Base-by-base conservation (phyloP, 2,113 vertebrate species). In the Paedocypris sp. region DNA sequence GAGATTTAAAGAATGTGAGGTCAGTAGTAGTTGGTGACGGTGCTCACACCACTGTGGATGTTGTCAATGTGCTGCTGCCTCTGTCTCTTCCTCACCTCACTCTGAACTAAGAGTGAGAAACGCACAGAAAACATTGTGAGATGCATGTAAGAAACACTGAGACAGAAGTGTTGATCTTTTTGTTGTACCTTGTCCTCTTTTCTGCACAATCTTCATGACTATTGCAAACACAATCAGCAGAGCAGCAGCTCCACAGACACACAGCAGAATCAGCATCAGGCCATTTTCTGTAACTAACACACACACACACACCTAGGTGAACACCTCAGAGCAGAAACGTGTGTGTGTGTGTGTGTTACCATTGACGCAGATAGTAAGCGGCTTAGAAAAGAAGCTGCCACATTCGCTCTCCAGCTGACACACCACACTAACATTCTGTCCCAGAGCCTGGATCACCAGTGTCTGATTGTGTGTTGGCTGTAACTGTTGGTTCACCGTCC, bases 201-300 rank as follows among this genome's bases (percentile, higher is more conserved):
- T 73, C 33, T 80, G 48, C 47, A 74, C 71, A 15, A 59, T 36
- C 70, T 76, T 84, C 71, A 83, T 78, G 32, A 5, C 26, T 20
- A 77, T 1, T 1, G 49, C 77, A 18, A 82, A 31, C 11, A 43
- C 1, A 6, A 73, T 0, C 0, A 84, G 9, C 38, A 85, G 1
- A 10, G 2, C 50, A 36, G 80, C 5, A 10, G 82, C 77, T 3
- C 22, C 9, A 15, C 38, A 3, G 0, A 69, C 78, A 66, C 80
- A 82, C 53, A 84, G 0, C 3, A 81, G 3, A 20, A 82, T 4
- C 33, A 81, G 0, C 39, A 70, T 0, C 1, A 15, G 0, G n/a
- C n/a, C n/a, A 11, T 0, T 0, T 2, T 23, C 2, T 9, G 3
- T 65, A 72, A 18, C 11, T 52, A 18, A 42, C 1, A n/a, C n/a